A percentile compares a stretch with the other conserved stretches of the same genome.
These are phyloP conservation scores for Zosterops pallidus DNA, from an alignment of 2,113 vertebrate genomes.

Conservation along the genomic window DNA sequence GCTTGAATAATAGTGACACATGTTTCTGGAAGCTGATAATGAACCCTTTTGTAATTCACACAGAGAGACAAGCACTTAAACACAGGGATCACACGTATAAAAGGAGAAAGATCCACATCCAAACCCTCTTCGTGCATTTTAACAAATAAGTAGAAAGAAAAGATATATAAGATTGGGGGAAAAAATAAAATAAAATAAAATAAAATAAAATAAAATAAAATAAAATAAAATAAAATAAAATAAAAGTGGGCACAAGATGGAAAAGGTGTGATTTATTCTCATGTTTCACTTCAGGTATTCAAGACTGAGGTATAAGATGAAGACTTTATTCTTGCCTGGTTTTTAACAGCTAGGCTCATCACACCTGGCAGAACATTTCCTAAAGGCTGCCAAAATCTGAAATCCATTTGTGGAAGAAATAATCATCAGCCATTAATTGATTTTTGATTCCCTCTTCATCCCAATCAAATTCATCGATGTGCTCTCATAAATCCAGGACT, in stretches of 20 bases:
- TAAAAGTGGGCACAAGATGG: background rate
- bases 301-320: background rate
- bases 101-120: background rate
- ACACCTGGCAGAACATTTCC: slow-evolving; percentile 40
- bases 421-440: slow-evolving; percentile 70
- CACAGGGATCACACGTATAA: fast-evolving
- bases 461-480: slow-evolving; percentile 33
- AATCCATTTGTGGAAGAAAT: slow-evolving; percentile 61
- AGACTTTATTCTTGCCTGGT: background rate
- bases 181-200: no score
- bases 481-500: background rate
- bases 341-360: slow-evolving; percentile 22
- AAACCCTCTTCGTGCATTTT: fast-evolving
- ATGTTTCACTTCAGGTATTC: background rate
- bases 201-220: background rate
- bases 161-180: background rate
- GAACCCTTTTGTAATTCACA: background rate
- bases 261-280: background rate
- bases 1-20: background rate
- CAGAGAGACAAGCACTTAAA: background rate
- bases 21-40: background rate
- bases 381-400: slow-evolving; percentile 54
- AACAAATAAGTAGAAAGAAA: background rate
- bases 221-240: no score
- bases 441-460: slow-evolving; percentile 56